Conservation (phyloP, 2,797 vertebrate species). For the Sebastes ruberrimus region DNA sequence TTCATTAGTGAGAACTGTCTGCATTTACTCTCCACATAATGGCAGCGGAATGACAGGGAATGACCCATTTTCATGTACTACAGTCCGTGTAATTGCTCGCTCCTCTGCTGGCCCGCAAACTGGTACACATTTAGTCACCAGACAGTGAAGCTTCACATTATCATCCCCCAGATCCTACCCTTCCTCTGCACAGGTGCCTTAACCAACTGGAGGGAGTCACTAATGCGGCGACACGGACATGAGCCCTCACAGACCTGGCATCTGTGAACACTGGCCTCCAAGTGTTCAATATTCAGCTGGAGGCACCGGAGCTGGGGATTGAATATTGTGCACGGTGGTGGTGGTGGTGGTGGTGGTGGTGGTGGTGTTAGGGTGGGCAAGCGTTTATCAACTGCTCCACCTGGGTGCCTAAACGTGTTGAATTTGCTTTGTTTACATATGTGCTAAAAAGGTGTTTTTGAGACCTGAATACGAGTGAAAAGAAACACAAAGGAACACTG, state of each 20-base stretch:
- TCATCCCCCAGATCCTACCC: not conserved
- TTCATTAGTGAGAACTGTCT: not conserved
- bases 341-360: not conserved
- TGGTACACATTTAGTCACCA: not conserved
- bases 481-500: not conserved
- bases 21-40: not conserved
- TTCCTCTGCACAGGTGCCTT: not conserved
- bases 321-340: not conserved
- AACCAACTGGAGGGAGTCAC: not conserved
- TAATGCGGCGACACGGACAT: not conserved
- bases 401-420: not conserved
- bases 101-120: not conserved
- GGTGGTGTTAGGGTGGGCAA: not conserved
- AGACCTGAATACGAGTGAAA: not conserved
- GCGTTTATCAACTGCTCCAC: not conserved
- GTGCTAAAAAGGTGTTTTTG: not conserved
- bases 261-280: slow-evolving; percentile 10
- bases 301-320: not conserved
- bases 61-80: not conserved
- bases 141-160: not conserved
- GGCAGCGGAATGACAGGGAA: not conserved
- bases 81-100: not conserved
- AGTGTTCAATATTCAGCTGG: slow-evolving; percentile 29
- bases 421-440: not conserved
- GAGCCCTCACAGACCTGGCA: not conserved